Evolutionary conservation across 2,797 vertebrate species (phyloP), one percentile per base, ranked within the genome.

Genomic region (Myoxocephalus aenaeus): DNA sequence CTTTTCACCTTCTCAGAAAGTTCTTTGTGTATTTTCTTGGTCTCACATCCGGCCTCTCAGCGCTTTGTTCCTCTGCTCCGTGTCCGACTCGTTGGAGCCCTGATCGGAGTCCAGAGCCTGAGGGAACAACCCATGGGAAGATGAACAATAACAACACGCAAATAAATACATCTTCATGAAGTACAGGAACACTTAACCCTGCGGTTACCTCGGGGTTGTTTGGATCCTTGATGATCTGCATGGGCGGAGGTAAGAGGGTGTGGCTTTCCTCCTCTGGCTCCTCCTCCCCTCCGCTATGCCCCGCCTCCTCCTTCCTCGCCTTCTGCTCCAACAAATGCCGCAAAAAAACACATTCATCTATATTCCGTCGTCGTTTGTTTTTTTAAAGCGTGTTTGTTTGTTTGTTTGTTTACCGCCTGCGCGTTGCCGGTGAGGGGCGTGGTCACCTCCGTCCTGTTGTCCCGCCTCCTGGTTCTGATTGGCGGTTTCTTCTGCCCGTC

Each of bases 171-270:
- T 32, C 32, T 32, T 5, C 32, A 32, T 32, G 32, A 32, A 32
- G 32, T 32, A 5, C 3, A 32, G 29, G 29, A 32, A 32, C 29
- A 32, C 29, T 0, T 32, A 32, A 32, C 29, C 29, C 34, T 34
- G 6, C 34, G 34, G 34, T 34, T 38, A 42, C 93, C 90, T 93
- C 90, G 0, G 97, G 7, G 94, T 93, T 77, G 95, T 92, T 97
- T 22, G 97, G 97, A 51, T 98, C 97, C 87, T 97, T 97, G 84
- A 98, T 97, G 90, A 98, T 98, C 91, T 97, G 97, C 97, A 98
- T 98, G 5, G 97, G 97, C 0, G 97, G 97, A 11, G 97, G 97
- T 22, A 98, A 93, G 11, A 93, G 96, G 5, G 96, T 97, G 90
- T 96, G 95, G n/a, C 96, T 96, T 40, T 98, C 97, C 82, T 98